Conservation (phyloP, 2,888 invertebrate species). For the Cheilosia variabilis region DNA sequence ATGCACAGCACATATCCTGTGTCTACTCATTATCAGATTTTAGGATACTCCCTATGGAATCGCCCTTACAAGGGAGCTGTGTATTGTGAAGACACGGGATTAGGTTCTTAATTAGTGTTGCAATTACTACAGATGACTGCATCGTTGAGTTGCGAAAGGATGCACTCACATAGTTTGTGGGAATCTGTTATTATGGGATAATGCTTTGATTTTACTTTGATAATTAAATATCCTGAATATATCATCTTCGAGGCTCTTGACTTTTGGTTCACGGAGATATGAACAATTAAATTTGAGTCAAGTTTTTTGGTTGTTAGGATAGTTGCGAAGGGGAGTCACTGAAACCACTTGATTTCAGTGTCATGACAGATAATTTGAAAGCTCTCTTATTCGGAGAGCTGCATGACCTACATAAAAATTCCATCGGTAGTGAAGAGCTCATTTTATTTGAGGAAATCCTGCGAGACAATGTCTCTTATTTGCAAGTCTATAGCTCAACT, state of each 20-base stretch:
- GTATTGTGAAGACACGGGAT: constrained; percentile 27
- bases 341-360: no score
- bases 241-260: neutral
- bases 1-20: constrained; percentile 28
- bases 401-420: no score
- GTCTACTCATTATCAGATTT: constrained; percentile 51
- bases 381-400: no score
- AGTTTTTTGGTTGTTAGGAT: no score
- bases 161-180: constrained; percentile 27
- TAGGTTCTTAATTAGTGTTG: constrained; percentile 54
- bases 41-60: constrained; percentile 15
- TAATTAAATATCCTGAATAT: constrained; percentile 24
- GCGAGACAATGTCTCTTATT: no score
- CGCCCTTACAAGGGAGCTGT: constrained; percentile 23
- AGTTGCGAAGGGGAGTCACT: no score
- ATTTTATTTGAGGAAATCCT: no score
- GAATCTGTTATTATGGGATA: constrained; percentile 51
- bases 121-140: constrained; percentile 32
- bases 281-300: constrained; percentile 21
- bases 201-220: constrained; percentile 15
- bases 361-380: no score
- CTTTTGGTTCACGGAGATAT: constrained; percentile 16
- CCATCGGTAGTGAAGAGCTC: no score
- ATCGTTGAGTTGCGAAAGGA: constrained; percentile 11
- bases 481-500: no score